Evolutionary conservation across 2,797 vertebrate genomes (phyloP).

Genomic region (Pseudomugil tenellus): DNA sequence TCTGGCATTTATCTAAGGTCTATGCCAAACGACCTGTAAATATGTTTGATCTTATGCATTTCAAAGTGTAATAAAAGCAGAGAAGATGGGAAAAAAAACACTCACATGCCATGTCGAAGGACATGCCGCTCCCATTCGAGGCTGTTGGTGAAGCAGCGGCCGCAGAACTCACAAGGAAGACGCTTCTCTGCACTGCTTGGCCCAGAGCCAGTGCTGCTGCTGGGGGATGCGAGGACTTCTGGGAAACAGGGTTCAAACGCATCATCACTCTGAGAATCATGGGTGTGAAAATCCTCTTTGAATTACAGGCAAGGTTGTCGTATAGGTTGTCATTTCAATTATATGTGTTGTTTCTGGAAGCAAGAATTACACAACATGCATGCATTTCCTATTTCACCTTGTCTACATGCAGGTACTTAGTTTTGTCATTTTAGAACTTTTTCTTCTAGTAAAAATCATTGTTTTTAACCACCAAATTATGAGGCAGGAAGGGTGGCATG

Average conservation of each 20-base stretch:
- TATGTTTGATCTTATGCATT: not conserved
- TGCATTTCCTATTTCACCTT: too few species aligned
- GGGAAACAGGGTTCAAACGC: slow-evolving; percentile 57
- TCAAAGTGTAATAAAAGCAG: not conserved
- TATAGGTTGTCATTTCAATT: too few species aligned
- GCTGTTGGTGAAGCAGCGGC: slow-evolving; percentile 92
- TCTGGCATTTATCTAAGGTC: slow-evolving; percentile 2
- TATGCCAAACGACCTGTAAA: not conserved
- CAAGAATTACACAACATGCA: too few species aligned
- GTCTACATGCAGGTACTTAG: not conserved
- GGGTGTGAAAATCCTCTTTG: too few species aligned
- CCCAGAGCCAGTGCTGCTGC: slow-evolving; percentile 76
- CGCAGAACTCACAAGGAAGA: slow-evolving; percentile 96
- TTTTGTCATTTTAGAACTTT: not conserved
- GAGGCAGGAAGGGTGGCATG: not conserved
- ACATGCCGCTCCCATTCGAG: slow-evolving; percentile 96
- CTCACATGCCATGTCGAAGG: slow-evolving; percentile 97
- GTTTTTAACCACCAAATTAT: not conserved
- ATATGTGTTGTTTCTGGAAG: too few species aligned
- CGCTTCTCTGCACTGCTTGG: slow-evolving; percentile 83
- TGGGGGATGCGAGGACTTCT: slow-evolving; percentile 86
- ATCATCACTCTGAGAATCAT: not conserved
- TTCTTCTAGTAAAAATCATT: not conserved
- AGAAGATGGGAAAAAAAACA: slow-evolving; percentile 35
- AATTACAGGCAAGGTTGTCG: too few species aligned